phyloP scores from a whole-genome alignment of 1,140 invertebrate species.

The Bombus superbus region DNA sequence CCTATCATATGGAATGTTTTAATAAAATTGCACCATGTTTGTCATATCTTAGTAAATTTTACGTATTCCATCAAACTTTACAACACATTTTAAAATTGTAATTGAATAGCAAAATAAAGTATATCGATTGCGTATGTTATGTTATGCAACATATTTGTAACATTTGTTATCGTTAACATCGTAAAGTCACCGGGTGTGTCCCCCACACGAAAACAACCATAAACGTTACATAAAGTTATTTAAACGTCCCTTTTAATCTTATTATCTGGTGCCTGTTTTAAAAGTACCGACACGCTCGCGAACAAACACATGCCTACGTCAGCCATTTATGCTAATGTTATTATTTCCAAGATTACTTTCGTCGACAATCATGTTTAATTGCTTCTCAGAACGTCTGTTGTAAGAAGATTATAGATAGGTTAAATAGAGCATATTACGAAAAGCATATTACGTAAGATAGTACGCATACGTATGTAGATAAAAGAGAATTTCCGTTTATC shows the following conservation, averaged over 20 bases:
- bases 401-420: background rate
- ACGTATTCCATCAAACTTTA: background rate
- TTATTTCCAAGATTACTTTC: background rate
- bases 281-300: background rate
- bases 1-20: too few species aligned
- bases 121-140: background rate
- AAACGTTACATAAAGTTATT: background rate
- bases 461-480: background rate
- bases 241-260: background rate
- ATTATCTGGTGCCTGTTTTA: background rate
- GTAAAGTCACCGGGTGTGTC: background rate
- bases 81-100: too few species aligned
- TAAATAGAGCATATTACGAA: background rate
- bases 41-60: background rate
- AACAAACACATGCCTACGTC: background rate
- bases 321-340: background rate
- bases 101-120: background rate
- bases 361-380: background rate
- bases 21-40: background rate
- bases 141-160: too few species aligned
- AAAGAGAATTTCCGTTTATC: background rate
- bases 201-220: background rate
- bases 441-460: background rate
- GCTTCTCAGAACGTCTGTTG: background rate
- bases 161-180: slow-evolving; percentile 1